Evolutionary conservation across 2,113 vertebrate species (phyloP), one percentile per base, ranked within the genome.

Genomic region (Gallinago jamesoni): DNA sequence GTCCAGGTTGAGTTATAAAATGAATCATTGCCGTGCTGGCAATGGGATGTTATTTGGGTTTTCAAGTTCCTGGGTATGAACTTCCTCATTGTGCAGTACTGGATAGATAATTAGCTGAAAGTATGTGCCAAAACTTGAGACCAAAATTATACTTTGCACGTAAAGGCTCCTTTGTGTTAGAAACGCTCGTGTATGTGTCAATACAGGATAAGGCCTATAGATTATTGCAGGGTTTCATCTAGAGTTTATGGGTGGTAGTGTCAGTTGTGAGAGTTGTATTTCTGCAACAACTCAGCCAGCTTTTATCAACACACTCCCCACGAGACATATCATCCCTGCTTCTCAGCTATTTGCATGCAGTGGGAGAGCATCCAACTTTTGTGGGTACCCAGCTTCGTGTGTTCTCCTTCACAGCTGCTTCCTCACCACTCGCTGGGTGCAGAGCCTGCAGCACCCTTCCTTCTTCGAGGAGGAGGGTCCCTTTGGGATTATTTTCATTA

Each of bases 1-100:
- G 86, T 93, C 92, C 92, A 73, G 92, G 80, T 47, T 76, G 89
- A 93, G 89, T 94, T 79, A 64, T 57, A 79, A 96, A 93, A 66
- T 55, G 74, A 96, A 92, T 60, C 62, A 47, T 22, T 85, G 81
- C 80, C 50, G 4, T 45, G 86, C 84, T 92, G 94, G 84, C 80
- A 91, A 27, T 69, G 31, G 66, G 69, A 50, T 28, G 14, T 64
- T 89, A 50, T 70, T 89, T 82, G 86, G 50, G 41, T 89, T 96
- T 94, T 90, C 62, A 84, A 33, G 78, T 73, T 57, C 62, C 45
- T 12, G 28, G 8, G 56, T 67, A 19, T 66, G 85, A 60, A 60
- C 27, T 90, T 87, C 75, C 60, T 93, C 60, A 22, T 57, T 23
- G 60, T 60, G 43, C 16, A 72, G 57, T 59, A 69, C 55, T 55